Percentiles rank a stretch among this genome's conserved stretches.
Evolutionary conservation across 2,113 vertebrate genomes (phyloP).

Genomic region (Heloderma charlesbogerti): DNA sequence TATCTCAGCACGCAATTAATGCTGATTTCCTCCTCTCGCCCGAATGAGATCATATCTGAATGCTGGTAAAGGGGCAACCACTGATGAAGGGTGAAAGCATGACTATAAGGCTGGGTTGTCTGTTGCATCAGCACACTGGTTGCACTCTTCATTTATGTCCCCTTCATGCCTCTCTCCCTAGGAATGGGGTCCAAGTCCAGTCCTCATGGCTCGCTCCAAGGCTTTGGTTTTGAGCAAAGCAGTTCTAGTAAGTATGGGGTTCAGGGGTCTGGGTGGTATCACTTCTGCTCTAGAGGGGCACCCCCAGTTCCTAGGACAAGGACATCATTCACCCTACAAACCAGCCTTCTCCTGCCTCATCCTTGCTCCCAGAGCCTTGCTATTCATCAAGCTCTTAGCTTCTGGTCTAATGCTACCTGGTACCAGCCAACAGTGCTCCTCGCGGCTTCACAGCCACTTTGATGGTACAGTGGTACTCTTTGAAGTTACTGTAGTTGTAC

Average conservation of each 20-base stretch:
- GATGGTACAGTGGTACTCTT: too few species aligned
- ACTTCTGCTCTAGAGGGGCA: fast-evolving
- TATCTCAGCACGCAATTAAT: not conserved
- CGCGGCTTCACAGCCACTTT: not conserved
- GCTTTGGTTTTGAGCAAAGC: constrained; percentile 87
- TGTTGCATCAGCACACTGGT: not conserved
- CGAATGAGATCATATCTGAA: not conserved
- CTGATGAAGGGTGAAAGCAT: not conserved
- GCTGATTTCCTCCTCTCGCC: not conserved
- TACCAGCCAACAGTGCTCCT: not conserved
- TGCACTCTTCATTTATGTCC: not conserved
- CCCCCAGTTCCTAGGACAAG: not conserved
- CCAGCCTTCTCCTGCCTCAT: not conserved
- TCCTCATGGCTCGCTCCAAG: constrained; percentile 84
- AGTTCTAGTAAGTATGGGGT: constrained; percentile 73
- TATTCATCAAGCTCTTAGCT: fast-evolving
- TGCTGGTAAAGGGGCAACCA: not conserved
- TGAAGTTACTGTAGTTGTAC: not conserved
- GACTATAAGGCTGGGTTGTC: not conserved
- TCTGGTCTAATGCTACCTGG: not conserved
- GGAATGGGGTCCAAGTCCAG: constrained; percentile 91
- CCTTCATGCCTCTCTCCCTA: constrained; percentile 16
- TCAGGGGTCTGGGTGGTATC: fast-evolving
- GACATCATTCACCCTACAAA: not conserved
- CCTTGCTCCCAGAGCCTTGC: not conserved